Conservation (phyloP, 2,113 vertebrate genomes). For the Microtus pennsylvanicus region DNA sequence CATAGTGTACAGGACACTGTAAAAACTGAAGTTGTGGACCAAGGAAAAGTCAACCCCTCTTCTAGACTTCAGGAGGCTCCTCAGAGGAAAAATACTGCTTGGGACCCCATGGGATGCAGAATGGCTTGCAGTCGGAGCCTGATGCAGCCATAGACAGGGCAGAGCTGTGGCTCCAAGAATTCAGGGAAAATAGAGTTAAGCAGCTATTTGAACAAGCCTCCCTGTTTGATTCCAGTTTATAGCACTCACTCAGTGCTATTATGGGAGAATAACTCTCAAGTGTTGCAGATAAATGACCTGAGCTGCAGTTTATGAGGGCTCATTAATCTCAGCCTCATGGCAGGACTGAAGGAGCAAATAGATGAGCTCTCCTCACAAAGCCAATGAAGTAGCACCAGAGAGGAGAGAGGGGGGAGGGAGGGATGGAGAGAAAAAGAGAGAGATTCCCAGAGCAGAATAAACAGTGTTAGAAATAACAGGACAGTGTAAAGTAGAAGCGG, state of each 20-base stretch:
- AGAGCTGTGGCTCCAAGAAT: background rate
- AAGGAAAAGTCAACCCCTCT: background rate
- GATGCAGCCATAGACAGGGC: background rate
- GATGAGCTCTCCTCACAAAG: background rate
- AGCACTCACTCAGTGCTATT: background rate
- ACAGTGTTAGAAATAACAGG: background rate
- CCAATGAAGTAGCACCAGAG: background rate
- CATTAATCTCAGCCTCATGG: conserved; percentile 38
- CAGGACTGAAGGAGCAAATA: conserved; percentile 11
- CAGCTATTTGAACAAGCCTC: background rate
- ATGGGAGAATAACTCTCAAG: background rate
- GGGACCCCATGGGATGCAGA: background rate
- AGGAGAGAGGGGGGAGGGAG: too few species aligned
- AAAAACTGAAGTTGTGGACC: background rate
- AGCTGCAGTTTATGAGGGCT: background rate
- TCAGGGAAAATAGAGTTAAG: background rate
- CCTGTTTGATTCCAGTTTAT: background rate
- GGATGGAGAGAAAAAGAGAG: background rate
- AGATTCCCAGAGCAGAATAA: background rate
- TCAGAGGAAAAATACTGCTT: background rate
- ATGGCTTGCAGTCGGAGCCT: background rate
- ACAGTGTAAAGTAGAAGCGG: background rate
- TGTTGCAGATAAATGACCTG: conserved; percentile 7
- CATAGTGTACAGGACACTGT: background rate
- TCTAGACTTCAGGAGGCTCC: background rate